phyloP scores from a whole-genome alignment of 2,797 vertebrate genomes.

The Enteromius fasciolatus region DNA sequence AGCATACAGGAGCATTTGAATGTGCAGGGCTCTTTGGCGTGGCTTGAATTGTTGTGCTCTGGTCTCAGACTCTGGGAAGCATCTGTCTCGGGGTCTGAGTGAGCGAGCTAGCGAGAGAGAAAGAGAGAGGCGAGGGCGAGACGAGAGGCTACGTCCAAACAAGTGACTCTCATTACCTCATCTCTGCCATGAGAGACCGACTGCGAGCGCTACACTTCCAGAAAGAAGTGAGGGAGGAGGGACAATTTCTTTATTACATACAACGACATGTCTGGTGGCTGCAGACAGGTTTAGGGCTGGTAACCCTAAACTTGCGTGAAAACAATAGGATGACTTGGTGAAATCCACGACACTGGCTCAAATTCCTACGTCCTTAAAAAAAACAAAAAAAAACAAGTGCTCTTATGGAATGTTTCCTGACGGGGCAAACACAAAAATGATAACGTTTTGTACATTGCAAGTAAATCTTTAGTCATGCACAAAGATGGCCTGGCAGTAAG shows the following conservation, averaged over 20 bases:
- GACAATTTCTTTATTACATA: slow-evolving; percentile 14
- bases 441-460: background rate
- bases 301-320: slow-evolving; percentile 33
- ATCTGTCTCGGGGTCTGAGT: slow-evolving; percentile 8
- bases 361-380: slow-evolving; percentile 1
- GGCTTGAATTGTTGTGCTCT: slow-evolving; percentile 14
- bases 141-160: slow-evolving; percentile 42
- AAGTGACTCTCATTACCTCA: slow-evolving; percentile 60
- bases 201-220: background rate
- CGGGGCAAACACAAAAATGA: background rate
- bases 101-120: background rate
- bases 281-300: slow-evolving; percentile 10
- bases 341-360: slow-evolving; percentile 28
- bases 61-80: slow-evolving; percentile 46
- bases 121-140: background rate
- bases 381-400: slow-evolving; percentile 4
- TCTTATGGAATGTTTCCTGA: background rate
- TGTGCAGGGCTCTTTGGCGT: slow-evolving; percentile 18
- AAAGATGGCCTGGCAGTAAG: background rate
- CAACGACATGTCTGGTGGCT: slow-evolving; percentile 12
- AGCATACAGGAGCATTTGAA: slow-evolving; percentile 51
- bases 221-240: slow-evolving; percentile 2
- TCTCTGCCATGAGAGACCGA: slow-evolving; percentile 27
- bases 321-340: slow-evolving; percentile 44
- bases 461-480: slow-evolving; percentile 26